A percentile compares a stretch with the other conserved stretches of the same genome.
These are phyloP conservation scores for Oxystoma pomonae DNA, from an alignment of 2,888 invertebrate species.

Conservation along the genomic window DNA sequence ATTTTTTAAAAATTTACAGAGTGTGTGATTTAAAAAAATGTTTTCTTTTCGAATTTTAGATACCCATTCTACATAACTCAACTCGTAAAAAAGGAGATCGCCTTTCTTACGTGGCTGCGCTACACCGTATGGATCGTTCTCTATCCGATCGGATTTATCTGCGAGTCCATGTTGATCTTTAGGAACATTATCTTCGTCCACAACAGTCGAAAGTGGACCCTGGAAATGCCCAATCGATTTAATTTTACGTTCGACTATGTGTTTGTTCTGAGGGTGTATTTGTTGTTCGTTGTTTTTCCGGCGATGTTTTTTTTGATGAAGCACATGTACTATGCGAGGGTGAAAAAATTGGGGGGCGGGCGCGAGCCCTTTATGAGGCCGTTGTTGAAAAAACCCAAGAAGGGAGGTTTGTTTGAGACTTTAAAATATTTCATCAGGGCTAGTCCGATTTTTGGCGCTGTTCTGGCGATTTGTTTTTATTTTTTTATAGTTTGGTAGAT, in stretches of 20 bases:
- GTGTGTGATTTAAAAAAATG: too few relatives aligned
- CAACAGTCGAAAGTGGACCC: slow-evolving; percentile 70
- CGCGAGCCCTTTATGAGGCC: slow-evolving; percentile 15
- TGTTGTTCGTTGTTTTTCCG: slow-evolving; percentile 72
- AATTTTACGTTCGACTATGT: slow-evolving; percentile 88
- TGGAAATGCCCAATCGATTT: slow-evolving; percentile 76
- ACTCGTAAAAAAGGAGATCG: slow-evolving; percentile 68
- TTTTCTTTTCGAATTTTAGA: slow-evolving; percentile 56
- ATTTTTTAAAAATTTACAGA: too few relatives aligned
- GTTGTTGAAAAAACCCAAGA: not conserved
- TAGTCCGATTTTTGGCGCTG: too few relatives aligned
- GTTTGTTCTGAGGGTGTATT: slow-evolving; percentile 69
- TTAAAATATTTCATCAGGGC: too few relatives aligned
- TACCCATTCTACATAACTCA: slow-evolving; percentile 91
- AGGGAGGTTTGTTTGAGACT: too few relatives aligned
- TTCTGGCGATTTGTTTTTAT: too few relatives aligned
- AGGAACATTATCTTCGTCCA: slow-evolving; percentile 88
- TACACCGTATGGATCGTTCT: slow-evolving; percentile 92
- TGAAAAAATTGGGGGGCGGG: slow-evolving; percentile 57
- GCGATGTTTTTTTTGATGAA: slow-evolving; percentile 74
- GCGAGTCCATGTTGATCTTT: slow-evolving; percentile 78
- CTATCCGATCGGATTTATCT: slow-evolving; percentile 85
- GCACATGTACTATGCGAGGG: slow-evolving; percentile 76
- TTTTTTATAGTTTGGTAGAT: too few relatives aligned
- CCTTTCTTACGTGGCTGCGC: slow-evolving; percentile 80